These are phyloP conservation scores for Apis laboriosa DNA, from an alignment of 1,140 invertebrate genomes.

Conservation along the genomic window DNA sequence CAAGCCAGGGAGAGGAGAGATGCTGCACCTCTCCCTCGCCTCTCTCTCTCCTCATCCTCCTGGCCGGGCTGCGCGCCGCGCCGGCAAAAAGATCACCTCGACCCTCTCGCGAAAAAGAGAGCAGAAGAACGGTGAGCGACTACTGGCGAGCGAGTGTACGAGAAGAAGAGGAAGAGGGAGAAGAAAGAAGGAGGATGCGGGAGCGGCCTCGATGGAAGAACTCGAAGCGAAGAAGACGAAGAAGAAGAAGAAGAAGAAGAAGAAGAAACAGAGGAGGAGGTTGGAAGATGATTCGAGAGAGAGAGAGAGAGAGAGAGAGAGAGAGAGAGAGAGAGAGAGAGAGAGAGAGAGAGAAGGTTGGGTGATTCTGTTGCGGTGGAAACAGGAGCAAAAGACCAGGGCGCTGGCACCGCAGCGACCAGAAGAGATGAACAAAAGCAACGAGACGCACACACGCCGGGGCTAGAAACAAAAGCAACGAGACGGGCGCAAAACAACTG, in stretches of 20 bases:
- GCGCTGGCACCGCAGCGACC: constrained; percentile 50
- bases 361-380: constrained; percentile 55
- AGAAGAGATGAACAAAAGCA: constrained; percentile 58
- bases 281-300: neutral
- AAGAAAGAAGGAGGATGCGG: neutral
- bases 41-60: constrained; percentile 48
- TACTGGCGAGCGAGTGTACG: constrained; percentile 56
- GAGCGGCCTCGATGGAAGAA: neutral
- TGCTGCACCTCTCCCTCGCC: constrained; percentile 46
- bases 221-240: neutral
- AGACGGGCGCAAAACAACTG: constrained; percentile 66
- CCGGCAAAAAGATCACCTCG: constrained; percentile 62
- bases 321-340: neutral
- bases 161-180: constrained; percentile 24
- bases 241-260: neutral
- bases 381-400: constrained; percentile 66
- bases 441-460: constrained; percentile 47
- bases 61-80: constrained; percentile 47
- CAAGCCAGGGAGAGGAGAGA: constrained; percentile 56
- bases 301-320: neutral
- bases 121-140: constrained; percentile 55
- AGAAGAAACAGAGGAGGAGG: neutral
- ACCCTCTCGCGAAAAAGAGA: constrained; percentile 53
- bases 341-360: constrained; percentile 1
- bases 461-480: constrained; percentile 64